phyloP scores from a whole-genome alignment of 2,113 vertebrate species.

The Pseudorectes ferrugineus region DNA sequence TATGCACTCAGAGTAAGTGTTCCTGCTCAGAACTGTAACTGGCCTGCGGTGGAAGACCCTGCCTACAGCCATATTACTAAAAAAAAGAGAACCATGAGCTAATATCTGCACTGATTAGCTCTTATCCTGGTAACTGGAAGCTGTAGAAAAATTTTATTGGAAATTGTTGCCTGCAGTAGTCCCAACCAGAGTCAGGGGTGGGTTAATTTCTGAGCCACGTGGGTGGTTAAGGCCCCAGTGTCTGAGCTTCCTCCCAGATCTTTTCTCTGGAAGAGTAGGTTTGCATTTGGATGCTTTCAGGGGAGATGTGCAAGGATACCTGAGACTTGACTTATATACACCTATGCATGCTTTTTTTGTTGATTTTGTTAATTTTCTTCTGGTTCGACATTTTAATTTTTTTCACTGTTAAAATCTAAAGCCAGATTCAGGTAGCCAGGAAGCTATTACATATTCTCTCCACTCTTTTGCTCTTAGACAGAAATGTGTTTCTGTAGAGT shows the following conservation, averaged over 20 bases:
- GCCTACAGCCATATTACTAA: rapidly evolving
- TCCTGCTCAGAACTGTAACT: not conserved
- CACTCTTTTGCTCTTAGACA: not conserved
- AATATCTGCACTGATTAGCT: not conserved
- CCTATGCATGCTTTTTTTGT: not conserved
- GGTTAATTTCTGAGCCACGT: rapidly evolving
- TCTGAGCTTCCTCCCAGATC: not conserved
- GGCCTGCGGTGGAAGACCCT: not conserved
- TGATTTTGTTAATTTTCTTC: not conserved
- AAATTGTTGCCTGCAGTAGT: not conserved
- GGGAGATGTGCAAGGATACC: not conserved
- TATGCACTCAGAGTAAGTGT: too few relatives aligned
- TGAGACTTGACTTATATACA: not conserved
- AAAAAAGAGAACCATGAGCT: not conserved
- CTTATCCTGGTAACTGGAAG: not conserved
- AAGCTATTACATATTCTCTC: not conserved
- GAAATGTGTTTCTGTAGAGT: not conserved
- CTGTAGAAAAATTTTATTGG: not conserved
- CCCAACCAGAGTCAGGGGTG: not conserved
- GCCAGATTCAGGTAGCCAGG: not conserved
- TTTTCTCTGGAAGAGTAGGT: not conserved
- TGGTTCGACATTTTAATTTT: not conserved
- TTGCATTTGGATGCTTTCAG: not conserved
- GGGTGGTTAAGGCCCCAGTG: not conserved
- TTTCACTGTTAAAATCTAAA: not conserved